These are phyloP conservation scores for Isichthys henryi DNA, from an alignment of 2,113 vertebrate genomes.

Conservation along the genomic window DNA sequence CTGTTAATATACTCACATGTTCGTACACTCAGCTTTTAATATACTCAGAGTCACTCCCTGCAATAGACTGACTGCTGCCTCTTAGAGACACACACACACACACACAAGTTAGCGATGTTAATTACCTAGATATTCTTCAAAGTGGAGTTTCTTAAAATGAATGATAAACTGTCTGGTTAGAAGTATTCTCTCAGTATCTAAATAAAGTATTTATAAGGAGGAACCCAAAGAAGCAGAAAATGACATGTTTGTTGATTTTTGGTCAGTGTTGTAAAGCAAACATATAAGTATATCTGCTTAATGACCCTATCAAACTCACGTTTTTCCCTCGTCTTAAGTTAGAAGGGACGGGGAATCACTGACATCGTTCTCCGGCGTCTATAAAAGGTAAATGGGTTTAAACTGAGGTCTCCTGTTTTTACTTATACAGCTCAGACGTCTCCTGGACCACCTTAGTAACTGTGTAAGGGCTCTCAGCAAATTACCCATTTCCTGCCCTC, in stretches of 20 bases:
- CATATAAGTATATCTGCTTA: neutral
- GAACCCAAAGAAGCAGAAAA: neutral
- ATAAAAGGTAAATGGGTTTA: neutral
- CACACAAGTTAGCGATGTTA: neutral
- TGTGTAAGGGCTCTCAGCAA: neutral
- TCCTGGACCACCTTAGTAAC: neutral
- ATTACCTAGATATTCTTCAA: neutral
- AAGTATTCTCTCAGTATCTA: neutral
- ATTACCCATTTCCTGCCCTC: neutral
- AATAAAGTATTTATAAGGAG: neutral
- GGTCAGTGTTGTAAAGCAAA: no score
- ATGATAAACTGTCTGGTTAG: neutral
- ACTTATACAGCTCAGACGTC: neutral
- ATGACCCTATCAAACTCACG: neutral
- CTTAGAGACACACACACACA: neutral
- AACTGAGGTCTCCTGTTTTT: neutral
- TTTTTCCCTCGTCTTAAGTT: neutral
- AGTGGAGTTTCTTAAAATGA: neutral
- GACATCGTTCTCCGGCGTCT: neutral
- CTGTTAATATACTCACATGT: no score
- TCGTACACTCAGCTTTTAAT: no score
- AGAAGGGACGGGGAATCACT: neutral
- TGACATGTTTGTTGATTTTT: neutral
- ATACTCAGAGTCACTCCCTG: no score
- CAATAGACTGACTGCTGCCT: neutral